These are phyloP conservation scores for Meiosimyza platycephala DNA, from an alignment of 2,888 invertebrate genomes.

Conservation along the genomic window DNA sequence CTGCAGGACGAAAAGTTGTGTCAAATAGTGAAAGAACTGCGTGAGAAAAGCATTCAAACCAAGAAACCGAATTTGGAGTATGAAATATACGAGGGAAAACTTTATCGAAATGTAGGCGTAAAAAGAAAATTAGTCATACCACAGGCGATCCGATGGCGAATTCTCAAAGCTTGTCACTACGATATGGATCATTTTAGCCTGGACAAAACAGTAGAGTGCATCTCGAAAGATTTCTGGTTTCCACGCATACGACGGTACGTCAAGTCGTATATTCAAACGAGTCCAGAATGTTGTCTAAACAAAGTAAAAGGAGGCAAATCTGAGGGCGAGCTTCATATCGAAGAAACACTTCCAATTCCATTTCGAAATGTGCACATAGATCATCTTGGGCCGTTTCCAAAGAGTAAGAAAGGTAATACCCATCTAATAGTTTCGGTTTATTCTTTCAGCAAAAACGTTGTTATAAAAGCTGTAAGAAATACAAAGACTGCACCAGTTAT, in stretches of 20 bases:
- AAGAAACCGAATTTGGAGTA: conserved; percentile 23
- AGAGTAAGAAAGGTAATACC: conserved; percentile 40
- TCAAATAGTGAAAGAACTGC: conserved; percentile 7
- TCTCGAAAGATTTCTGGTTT: conserved; percentile 45
- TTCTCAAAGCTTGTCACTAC: conserved; percentile 43
- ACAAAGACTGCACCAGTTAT: conserved; percentile 42
- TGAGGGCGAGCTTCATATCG: conserved; percentile 41
- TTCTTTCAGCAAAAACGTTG: conserved; percentile 42
- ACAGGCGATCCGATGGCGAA: conserved; percentile 40
- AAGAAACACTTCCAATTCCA: conserved; percentile 41
- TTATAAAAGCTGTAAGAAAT: conserved; percentile 43
- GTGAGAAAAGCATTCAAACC: not conserved
- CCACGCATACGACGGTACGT: conserved; percentile 45
- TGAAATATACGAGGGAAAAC: conserved; percentile 23
- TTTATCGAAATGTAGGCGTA: conserved; percentile 31
- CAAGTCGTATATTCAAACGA: conserved; percentile 42
- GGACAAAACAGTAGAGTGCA: conserved; percentile 43
- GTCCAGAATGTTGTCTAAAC: conserved; percentile 43
- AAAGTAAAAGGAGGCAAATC: conserved; percentile 40
- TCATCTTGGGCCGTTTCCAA: conserved; percentile 44
- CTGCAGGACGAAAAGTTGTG: conserved; percentile 27
- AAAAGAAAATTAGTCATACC: conserved; percentile 43
- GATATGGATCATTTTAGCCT: conserved; percentile 44
- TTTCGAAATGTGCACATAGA: conserved; percentile 43
- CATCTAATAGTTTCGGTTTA: conserved; percentile 40